Base-by-base conservation (phyloP, 2,113 vertebrate genomes). In the Himantopus leucocephalus region DNA sequence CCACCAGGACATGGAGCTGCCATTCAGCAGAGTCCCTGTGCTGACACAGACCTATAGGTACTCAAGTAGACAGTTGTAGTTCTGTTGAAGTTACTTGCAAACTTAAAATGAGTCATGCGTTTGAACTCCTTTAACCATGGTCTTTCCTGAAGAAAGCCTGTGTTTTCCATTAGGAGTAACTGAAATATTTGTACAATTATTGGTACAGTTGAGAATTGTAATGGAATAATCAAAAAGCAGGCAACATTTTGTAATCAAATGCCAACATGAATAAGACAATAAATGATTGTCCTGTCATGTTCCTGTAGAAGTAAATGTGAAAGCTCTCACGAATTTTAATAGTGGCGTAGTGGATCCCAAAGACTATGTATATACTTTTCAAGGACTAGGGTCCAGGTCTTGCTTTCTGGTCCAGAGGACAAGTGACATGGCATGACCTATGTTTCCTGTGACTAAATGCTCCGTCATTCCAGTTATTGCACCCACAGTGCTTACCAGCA, bases 331-430 rank as follows among this genome's bases (percentile, higher is more conserved):
- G 53, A 14, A 20, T 66, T 90, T 60, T 92, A 7, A 11, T 19
- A 39, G 20, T 26, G 53, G 22, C 22, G 48, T 18, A 45, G 48
- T 56, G 37, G 8, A 47, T 52, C 50, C 30, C 15, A 23, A 73
- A 37, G 17, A 3, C 21, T n/a, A 0, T 41, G 2, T 23, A 26
- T 20, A 7, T 26, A 8, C 11, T 18, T 41, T 52, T 32, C 3
- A 64, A 80, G 17, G 29, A 21, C 48, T 87, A n/a, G 15, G 7
- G 21, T 29, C 24, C 35, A 37, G 50, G 39, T 11, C 14, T 77
- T 85, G 4, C 30, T 60, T 84, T 76, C n/a, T 73, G 15, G 2
- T 9, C 7, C 37, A 60, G 14, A 41, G 41, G 21, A 43, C 4
- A n/a, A 58, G 47, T 39, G 50, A 62, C 21, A 41, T 10, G 14